phyloP scores from a whole-genome alignment of 1,140 invertebrate species.

The Drosophila orena region DNA sequence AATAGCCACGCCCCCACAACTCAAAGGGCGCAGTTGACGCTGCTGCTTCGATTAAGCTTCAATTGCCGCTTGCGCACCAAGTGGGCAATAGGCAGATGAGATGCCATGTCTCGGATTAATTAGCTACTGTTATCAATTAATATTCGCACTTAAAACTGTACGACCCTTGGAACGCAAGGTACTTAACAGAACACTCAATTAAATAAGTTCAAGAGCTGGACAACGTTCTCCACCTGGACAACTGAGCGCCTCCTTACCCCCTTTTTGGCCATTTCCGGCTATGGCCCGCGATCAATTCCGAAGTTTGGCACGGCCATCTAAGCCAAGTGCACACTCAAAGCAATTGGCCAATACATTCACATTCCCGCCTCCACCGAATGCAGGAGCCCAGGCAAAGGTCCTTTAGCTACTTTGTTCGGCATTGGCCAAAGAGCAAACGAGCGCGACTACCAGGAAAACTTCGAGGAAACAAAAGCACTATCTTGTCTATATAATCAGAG shows the following conservation, averaged over 20 bases:
- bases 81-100: constrained; percentile 10
- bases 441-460: constrained; percentile 9
- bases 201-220: too few species aligned
- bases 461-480: neutral
- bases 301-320: constrained; percentile 30
- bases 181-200: too few species aligned
- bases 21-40: constrained; percentile 28
- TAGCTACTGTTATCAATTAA: neutral
- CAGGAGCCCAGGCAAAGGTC: neutral
- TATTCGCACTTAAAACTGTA: too few species aligned
- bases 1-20: constrained; percentile 34
- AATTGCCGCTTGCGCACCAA: constrained; percentile 5
- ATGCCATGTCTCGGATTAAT: neutral
- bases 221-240: too few species aligned
- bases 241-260: too few species aligned
- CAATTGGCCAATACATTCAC: constrained; percentile 30
- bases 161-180: too few species aligned
- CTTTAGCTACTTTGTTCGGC: constrained; percentile 15
- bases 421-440: constrained; percentile 11
- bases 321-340: constrained; percentile 34
- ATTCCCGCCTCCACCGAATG: constrained; percentile 13
- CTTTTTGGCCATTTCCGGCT: neutral
- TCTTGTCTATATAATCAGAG: too few species aligned
- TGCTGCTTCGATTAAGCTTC: constrained; percentile 24
- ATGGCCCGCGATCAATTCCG: constrained; percentile 32